These are phyloP conservation scores for Blastomussa wellsi DNA, from an alignment of 92 coral and sea anemone species.

Conservation along the genomic window DNA sequence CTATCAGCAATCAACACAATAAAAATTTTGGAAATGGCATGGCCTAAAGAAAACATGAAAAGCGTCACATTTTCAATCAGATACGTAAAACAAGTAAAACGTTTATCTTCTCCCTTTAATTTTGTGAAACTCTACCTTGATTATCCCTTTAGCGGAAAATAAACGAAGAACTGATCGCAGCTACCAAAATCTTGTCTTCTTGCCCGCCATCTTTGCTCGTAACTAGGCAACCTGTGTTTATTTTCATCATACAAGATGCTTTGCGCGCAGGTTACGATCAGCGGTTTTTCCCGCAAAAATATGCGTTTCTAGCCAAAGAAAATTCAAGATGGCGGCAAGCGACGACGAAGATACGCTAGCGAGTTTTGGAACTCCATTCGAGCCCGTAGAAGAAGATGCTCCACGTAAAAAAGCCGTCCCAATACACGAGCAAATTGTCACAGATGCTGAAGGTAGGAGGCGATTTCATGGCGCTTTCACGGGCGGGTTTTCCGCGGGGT, in stretches of 20 bases:
- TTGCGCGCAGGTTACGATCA: constrained; percentile 7
- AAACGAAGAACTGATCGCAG: background rate
- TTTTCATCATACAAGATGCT: background rate
- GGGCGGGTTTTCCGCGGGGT: constrained; percentile 99
- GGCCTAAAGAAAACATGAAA: background rate
- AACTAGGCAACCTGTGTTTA: constrained; percentile 31
- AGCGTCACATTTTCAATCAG: background rate
- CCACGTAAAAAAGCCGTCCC: constrained; percentile 96
- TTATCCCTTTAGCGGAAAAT: background rate
- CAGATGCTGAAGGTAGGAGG: constrained; percentile 89
- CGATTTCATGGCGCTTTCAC: constrained; percentile 99
- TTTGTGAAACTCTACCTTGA: background rate
- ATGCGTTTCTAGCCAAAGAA: background rate
- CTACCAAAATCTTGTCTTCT: background rate
- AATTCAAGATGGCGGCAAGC: constrained; percentile 89
- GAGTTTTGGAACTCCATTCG: constrained; percentile 88
- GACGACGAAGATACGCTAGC: constrained; percentile 83
- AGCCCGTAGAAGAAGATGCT: constrained; percentile 87
- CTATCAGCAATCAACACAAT: no score
- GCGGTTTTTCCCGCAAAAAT: constrained; percentile 4
- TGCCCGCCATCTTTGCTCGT: constrained; percentile 34
- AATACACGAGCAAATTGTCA: constrained; percentile 93
- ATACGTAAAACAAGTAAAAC: background rate
- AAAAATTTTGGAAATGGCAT: background rate
- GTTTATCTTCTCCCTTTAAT: no score